Base-by-base conservation (phyloP, 1,140 invertebrate species). In the Chironomus striatipennis region DNA sequence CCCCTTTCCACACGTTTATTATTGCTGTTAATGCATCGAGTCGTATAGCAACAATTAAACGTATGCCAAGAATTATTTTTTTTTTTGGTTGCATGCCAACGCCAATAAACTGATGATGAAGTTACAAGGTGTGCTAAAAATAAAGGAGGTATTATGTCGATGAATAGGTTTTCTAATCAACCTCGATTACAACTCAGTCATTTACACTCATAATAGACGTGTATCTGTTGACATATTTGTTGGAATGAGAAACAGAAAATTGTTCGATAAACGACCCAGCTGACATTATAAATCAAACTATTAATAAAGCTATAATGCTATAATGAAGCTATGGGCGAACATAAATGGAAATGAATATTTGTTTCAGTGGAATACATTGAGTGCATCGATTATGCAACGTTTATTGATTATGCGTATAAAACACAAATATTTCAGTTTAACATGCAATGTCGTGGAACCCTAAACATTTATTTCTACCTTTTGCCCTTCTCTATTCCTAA, bases 351-450 rank as follows among this genome's bases (percentile, higher is more conserved):
- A 70, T 21, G 20, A 70, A 18, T 67, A 17, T 67, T 20, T 70
- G n/a, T 21, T 70, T 20, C 7, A 12, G 47, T n/a, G n/a, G n/a
- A n/a, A n/a, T n/a, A n/a, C n/a, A n/a, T n/a, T n/a, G n/a, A n/a
- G n/a, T 57, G 47, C 9, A n/a, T 57, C 9, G n/a, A 17, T 70
- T 70, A 70, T 70, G 65, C 65, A 70, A 70, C 20, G 10, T 4
- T 67, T 18, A 70, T 70, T 70, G 65, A 70, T 70, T 70, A 21
- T 70, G n/a, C 65, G 65, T 70, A 57, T 57, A 12, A 57, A n/a
- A n/a, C 24, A 34, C 5, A 2, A 34, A 34, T 34, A 34, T 2
- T 34, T 34, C 5, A 34, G 24, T 34, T 34, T 5, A 34, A 34
- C 47, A 57, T n/a, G 47, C 47, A 57, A 57, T 57, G 12, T 57